A percentile compares a stretch with the other conserved stretches of the same genome.
Conservation (phyloP, 2,888 invertebrate genomes). For the Chrysomela aeneicollis region DNA sequence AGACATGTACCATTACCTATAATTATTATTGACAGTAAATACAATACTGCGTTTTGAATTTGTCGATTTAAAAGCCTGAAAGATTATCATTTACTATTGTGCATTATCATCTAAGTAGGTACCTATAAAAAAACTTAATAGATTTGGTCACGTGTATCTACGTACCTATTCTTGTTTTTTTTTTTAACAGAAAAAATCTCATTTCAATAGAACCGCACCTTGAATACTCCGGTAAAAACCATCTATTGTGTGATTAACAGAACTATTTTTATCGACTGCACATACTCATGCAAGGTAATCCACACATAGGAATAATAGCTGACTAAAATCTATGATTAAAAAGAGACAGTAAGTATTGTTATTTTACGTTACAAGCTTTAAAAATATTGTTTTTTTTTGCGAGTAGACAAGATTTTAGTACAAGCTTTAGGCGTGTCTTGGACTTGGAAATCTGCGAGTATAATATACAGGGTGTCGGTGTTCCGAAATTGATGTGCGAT, state of each 20-base stretch:
- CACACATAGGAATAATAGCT: neutral
- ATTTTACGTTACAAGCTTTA: too few species aligned
- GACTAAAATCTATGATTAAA: too few species aligned
- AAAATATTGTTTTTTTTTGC: too few species aligned
- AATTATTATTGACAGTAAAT: too few species aligned
- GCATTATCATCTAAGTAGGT: neutral
- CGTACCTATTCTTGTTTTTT: neutral
- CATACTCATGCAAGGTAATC: neutral
- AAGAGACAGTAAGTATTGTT: too few species aligned
- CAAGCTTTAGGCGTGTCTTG: too few species aligned
- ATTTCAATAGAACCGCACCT: conserved; percentile 1
- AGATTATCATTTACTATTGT: neutral
- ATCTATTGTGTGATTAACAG: neutral
- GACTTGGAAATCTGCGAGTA: too few species aligned
- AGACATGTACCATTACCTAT: too few species aligned
- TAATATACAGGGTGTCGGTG: too few species aligned
- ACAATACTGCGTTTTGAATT: neutral
- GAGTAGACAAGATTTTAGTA: too few species aligned
- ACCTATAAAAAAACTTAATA: neutral
- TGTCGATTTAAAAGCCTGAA: neutral
- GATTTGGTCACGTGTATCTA: neutral
- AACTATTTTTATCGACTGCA: neutral
- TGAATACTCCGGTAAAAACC: neutral
- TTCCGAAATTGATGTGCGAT: too few species aligned
- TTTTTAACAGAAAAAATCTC: conserved; percentile 1